A percentile compares a stretch with the other conserved stretches of the same genome.
Evolutionary conservation across 2,113 vertebrate genomes (phyloP).

Genomic region (Pelusios castaneus): DNA sequence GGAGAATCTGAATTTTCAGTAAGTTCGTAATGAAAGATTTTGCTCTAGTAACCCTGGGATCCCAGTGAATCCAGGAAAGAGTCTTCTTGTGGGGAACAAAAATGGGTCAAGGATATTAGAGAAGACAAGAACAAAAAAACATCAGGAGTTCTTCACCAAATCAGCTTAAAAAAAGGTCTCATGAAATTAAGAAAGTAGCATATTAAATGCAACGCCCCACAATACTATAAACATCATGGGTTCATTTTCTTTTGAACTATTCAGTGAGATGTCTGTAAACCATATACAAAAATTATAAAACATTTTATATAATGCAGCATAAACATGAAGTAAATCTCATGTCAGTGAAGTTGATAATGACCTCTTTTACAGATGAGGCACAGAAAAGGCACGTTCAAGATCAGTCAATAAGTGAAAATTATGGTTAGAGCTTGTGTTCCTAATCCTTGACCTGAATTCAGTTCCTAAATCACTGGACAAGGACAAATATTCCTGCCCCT

Average conservation of each 20-base stretch:
- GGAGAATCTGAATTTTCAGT: not conserved
- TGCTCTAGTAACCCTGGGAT: not conserved
- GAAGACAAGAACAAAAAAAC: not conserved
- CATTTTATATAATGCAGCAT: not conserved
- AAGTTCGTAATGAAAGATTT: not conserved
- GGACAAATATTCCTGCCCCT: not conserved
- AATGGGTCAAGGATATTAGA: not conserved
- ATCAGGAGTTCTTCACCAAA: not conserved
- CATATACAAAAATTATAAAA: not conserved
- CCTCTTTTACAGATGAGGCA: not conserved
- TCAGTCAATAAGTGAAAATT: not conserved
- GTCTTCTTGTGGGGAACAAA: not conserved
- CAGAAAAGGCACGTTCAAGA: not conserved
- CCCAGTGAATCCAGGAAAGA: not conserved
- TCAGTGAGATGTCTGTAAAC: not conserved
- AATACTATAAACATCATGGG: not conserved
- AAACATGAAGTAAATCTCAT: not conserved
- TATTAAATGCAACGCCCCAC: not conserved
- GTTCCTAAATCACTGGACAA: not conserved
- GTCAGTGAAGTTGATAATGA: not conserved
- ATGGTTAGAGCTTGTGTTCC: not conserved
- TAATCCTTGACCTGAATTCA: not conserved
- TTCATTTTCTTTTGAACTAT: not conserved
- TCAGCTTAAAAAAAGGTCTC: not conserved
- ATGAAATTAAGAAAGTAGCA: no score